These are phyloP conservation scores for Mystacides longicornis DNA, from an alignment of 2,888 invertebrate genomes.

Conservation along the genomic window DNA sequence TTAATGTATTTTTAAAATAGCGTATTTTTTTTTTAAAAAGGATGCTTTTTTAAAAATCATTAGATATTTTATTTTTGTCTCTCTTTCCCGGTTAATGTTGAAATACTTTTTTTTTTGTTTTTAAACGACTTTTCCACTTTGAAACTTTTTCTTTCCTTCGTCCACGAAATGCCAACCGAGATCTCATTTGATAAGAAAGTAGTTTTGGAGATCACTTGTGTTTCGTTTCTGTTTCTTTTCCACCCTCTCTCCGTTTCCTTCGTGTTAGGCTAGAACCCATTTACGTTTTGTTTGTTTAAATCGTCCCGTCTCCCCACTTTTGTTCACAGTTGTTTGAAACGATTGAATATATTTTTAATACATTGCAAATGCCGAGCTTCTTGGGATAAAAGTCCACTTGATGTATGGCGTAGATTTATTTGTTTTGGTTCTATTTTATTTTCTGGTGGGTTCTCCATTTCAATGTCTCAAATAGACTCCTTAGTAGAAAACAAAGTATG, in stretches of 20 bases:
- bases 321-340: too few relatives aligned
- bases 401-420: background rate
- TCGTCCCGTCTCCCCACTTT: too few relatives aligned
- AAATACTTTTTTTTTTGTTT: background rate
- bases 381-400: too few relatives aligned
- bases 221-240: too few relatives aligned
- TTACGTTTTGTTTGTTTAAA: too few relatives aligned
- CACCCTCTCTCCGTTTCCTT: too few relatives aligned
- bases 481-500: constrained; percentile 4
- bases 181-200: constrained; percentile 2
- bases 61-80: background rate
- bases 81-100: background rate
- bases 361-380: too few relatives aligned
- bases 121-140: background rate
- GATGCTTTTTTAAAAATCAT: background rate
- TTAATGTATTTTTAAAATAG: background rate
- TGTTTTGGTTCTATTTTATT: background rate
- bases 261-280: too few relatives aligned
- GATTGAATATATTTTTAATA: too few relatives aligned
- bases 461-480: background rate
- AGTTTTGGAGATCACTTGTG: background rate
- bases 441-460: background rate
- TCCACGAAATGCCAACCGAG: background rate
- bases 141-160: background rate
- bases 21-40: background rate